These are phyloP conservation scores for Sylvia atricapilla DNA, from an alignment of 2,113 vertebrate species.

Conservation along the genomic window DNA sequence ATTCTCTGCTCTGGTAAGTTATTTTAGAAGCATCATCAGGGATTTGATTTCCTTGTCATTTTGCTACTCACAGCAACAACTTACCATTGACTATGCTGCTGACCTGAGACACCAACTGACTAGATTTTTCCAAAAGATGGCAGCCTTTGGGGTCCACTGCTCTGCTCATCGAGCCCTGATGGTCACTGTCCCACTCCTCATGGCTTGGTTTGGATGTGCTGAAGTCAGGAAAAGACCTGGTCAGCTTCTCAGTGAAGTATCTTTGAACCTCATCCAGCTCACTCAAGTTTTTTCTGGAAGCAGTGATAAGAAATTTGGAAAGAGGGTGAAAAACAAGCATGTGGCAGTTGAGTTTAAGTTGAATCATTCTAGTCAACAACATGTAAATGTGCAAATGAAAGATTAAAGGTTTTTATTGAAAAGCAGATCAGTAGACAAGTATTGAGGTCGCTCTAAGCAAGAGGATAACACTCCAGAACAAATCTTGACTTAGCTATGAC, in stretches of 20 bases:
- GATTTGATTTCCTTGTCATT: neutral
- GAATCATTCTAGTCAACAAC: neutral
- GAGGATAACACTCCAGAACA: neutral
- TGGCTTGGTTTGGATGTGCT: neutral
- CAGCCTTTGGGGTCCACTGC: neutral
- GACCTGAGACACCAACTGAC: slow-evolving; percentile 80
- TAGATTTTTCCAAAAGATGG: slow-evolving; percentile 77
- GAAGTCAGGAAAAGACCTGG: slow-evolving; percentile 69
- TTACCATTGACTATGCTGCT: slow-evolving; percentile 83
- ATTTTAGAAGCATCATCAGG: neutral
- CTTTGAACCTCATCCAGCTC: slow-evolving; percentile 93
- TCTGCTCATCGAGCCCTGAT: neutral
- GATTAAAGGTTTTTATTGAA: neutral
- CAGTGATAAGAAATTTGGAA: neutral
- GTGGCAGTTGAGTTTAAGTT: neutral
- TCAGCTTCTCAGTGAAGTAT: slow-evolving; percentile 89
- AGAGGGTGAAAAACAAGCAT: neutral
- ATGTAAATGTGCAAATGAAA: neutral
- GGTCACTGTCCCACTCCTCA: neutral
- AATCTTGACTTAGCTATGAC: neutral
- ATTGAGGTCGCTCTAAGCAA: neutral
- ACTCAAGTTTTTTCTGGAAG: slow-evolving; percentile 84
- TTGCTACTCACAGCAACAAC: neutral
- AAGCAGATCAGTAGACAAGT: neutral
- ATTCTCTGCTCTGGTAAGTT: neutral